Evolutionary conservation across 1,140 invertebrate species (phyloP), one percentile per base, ranked within the genome.

Genomic region (Pseudomyrmex dendroicus): DNA sequence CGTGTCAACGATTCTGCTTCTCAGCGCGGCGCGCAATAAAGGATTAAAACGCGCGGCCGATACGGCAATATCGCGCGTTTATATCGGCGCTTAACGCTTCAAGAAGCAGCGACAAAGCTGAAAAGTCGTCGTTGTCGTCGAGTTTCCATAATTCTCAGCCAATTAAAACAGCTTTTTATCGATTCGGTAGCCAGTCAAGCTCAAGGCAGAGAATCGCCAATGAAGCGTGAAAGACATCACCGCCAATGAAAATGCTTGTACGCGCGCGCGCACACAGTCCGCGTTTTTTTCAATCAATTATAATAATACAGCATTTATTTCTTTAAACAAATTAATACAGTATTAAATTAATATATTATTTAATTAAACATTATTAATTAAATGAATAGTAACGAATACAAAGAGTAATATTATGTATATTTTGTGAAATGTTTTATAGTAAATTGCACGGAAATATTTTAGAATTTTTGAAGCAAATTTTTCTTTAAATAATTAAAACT

Each of bases 161-260:
- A 80, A 80, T 80, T 84, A 85, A 85, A 67, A 64, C 62, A 54
- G 63, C 70, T 76, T 85, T 85, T 76, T 68, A 84, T 85, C 70
- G 70, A 85, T 20, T 13, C 52, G 72, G 12, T 59, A 50, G 54
- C 35, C 25, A 50, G 74, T 52, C 20, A 54, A 64, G 48, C 25
- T 20, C 2, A 35, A 35, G 12, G 48, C 9, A 50, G 73, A 78
- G 17, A 25, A 72, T 59, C 10, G 9, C 22, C 66, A 20, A 61
- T 80, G 54, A 72, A 80, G 15, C 54, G 54, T 35, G 20, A 48
- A 54, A 70, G 44, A 59, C 22, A 70, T 57, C 15, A 22, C 25
- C 46, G 66, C 59, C 54, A 80, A 72, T 70, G 44, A 15, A 72
- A 48, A 8, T 59, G 15, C 25, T 20, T 80, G n/a, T 35, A 56